Evolutionary conservation across 2,113 vertebrate genomes (phyloP), one percentile per base, ranked within the genome.

Genomic region (Myiozetetes cayanensis): DNA sequence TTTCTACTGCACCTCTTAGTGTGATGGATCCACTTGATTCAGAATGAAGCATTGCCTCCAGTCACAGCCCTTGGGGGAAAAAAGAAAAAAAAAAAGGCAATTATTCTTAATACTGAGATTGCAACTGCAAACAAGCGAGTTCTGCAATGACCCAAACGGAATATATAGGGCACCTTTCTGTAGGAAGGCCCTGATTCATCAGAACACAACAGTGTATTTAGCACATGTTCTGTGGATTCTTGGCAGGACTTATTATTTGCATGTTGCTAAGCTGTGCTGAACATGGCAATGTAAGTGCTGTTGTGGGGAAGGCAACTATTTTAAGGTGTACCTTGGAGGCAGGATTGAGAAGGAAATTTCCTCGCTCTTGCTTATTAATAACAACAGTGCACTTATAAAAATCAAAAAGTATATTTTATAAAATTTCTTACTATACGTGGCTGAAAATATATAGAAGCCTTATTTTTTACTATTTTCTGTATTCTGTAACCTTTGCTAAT

Each of bases 241-340:
- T 93, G 90, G 28, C 63, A 77, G n/a, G n/a, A 39, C 14, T 89
- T 43, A 7, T 8, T 50, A 24, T 47, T 61, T 80, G 27, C n/a
- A 16, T 24, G 35, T 73, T 87, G 49, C 68, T 66, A 53, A 80
- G 27, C 35, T 84, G 76, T 37, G 46, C 76, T 94, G 46, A n/a
- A 77, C 59, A 30, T 73, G 58, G n/a, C 62, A 73, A 7, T 66
- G 49, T 30, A 65, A 43, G 39, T 35, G 61, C 55, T 83, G 16
- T 41, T 0, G 0, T 37, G 35, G n/a, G 53, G 25, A 80, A 30
- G 8, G 67, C 2, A 3, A 14, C 24, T 41, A 27, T 78, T 77
- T 75, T 79, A 56, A 66, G 14, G 39, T 75, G 39, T 70, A 58
- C 41, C 49, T 75, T 74, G 24, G 16, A 59, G 23, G 23, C 47